These are phyloP conservation scores for Sarcophaga carnaria DNA, from an alignment of 2,888 invertebrate species.

Conservation along the genomic window DNA sequence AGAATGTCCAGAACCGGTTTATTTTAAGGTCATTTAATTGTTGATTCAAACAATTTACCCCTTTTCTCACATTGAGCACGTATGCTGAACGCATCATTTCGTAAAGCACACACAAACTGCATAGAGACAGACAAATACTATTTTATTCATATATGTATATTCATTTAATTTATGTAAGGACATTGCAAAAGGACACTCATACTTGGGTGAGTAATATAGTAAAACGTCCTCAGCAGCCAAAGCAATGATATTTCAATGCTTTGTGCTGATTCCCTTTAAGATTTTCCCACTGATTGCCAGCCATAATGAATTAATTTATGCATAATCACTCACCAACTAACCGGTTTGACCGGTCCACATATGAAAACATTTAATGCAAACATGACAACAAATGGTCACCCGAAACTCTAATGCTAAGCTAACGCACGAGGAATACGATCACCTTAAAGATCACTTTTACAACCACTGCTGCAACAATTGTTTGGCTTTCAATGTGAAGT, in stretches of 20 bases:
- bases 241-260: constrained; percentile 50
- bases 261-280: constrained; percentile 4
- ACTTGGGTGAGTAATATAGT: constrained; percentile 38
- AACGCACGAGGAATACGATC: background rate
- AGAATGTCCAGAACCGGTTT: constrained; percentile 79
- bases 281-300: constrained; percentile 63
- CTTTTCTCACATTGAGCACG: constrained; percentile 58
- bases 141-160: constrained; percentile 46
- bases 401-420: background rate
- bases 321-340: constrained; percentile 70
- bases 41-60: constrained; percentile 67
- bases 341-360: constrained; percentile 79
- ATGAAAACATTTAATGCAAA: constrained; percentile 38
- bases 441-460: constrained; percentile 6
- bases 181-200: constrained; percentile 79
- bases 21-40: constrained; percentile 60
- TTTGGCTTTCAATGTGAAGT: background rate
- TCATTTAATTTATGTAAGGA: constrained; percentile 78
- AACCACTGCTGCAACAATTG: background rate
- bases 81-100: constrained; percentile 1
- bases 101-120: constrained; percentile 8
- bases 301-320: constrained; percentile 70
- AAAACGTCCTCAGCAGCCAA: background rate
- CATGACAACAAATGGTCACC: constrained; percentile 49
- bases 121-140: constrained; percentile 26